Evolutionary conservation across 2,113 vertebrate species (phyloP), one percentile per base, ranked within the genome.

Genomic region (Tiliqua scincoides): DNA sequence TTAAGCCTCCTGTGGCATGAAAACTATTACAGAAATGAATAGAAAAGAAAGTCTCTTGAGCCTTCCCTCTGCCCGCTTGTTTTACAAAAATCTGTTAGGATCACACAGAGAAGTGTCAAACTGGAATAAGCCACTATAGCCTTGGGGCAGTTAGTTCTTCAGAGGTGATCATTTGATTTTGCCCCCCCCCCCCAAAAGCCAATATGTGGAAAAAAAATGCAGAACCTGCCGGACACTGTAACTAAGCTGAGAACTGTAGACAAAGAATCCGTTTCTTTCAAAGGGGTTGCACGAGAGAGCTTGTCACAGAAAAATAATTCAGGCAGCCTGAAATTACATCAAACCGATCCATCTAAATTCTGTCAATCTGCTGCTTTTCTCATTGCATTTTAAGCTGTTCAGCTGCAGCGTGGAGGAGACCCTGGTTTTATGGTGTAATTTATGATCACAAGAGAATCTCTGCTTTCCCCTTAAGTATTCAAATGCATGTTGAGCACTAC

Each of bases 1-100:
- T 95, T 90, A 95, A 95, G 90, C 92, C 95, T 97, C 95, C 93
- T 0, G 94, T 96, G 95, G 94, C 91, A 96, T 94, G 93, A 92
- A 96, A 96, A 96, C 95, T 96, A 96, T 96, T 95, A 96, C 59
- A 95, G 88, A 95, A 96, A 96, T 94, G 95, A 97, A 97, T 91
- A 94, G 94, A 92, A 96, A n/a, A 8, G 88, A 88, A 89, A 91
- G 89, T 96, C 95, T 97, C 95, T 90, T 93, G 89, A 96, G 97
- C 85, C 89, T 93, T 94, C 79, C 54, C 76, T 78, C 90, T 95
- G 89, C 90, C 90, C 94, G 92, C 93, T 95, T 96, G 89, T 95
- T 96, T 96, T 95, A 94, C 86, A 93, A 95, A 96, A 95, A 92
- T 90, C 92, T 89, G 93, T 94, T 94, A 94, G 87, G 86, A 96